phyloP scores from a whole-genome alignment of 2,888 invertebrate genomes.

The Apotomis turbidana region DNA sequence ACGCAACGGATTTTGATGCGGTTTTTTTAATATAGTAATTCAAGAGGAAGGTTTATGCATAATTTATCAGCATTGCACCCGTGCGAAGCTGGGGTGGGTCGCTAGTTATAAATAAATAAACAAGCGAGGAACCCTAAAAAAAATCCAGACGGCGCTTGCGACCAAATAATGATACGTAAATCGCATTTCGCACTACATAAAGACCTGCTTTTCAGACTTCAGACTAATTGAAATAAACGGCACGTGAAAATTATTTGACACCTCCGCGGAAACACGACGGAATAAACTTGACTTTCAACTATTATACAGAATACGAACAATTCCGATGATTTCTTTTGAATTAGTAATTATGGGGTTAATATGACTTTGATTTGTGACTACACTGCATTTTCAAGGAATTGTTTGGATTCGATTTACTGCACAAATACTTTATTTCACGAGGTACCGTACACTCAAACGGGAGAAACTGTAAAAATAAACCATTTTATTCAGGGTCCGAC shows the following conservation, averaged over 20 bases:
- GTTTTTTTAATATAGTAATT: too few species aligned
- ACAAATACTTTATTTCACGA: neutral
- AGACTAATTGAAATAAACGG: constrained; percentile 69
- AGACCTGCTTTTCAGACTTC: constrained; percentile 57
- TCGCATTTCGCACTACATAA: constrained; percentile 52
- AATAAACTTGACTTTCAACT: constrained; percentile 8
- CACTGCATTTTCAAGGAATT: neutral
- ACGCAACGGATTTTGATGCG: too few species aligned
- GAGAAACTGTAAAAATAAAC: too few species aligned
- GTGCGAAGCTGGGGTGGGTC: too few species aligned
- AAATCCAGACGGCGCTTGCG: constrained; percentile 45
- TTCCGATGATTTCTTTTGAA: neutral
- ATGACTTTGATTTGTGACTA: neutral
- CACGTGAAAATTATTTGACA: constrained; percentile 53
- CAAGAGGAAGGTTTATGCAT: too few species aligned
- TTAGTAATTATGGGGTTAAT: constrained; percentile 21
- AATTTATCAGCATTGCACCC: too few species aligned
- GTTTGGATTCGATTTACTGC: neutral
- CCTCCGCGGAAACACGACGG: constrained; percentile 24
- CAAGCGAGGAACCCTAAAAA: constrained; percentile 41
- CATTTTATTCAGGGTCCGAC: too few species aligned
- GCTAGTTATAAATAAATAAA: too few species aligned
- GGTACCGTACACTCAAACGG: neutral
- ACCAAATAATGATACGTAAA: constrained; percentile 61
- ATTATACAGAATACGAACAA: constrained; percentile 7